Conservation (phyloP, 2,113 vertebrate genomes). For the Mus musculus region GRCm39 chr6:104121001-104121500, state of each 20-base stretch:
- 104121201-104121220: background rate
- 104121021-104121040: fast-evolving
- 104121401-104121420: too few relatives aligned
- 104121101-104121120: constrained; percentile 5
- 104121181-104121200: background rate
- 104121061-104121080: background rate
- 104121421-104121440: too few relatives aligned
- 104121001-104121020: background rate
- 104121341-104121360: background rate
- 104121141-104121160: background rate
- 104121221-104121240: constrained; percentile 16
- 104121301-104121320: background rate
- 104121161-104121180: background rate
- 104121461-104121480: too few relatives aligned
- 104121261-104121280: background rate
- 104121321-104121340: background rate
- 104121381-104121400: too few relatives aligned
- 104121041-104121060: background rate
- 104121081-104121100: background rate
- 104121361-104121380: too few relatives aligned
- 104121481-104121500: too few relatives aligned
- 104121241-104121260: background rate
- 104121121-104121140: background rate
- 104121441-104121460: too few relatives aligned
- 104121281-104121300: background rate